Base-by-base conservation (phyloP, 2,113 vertebrate genomes). In the Guaruba guarouba region DNA sequence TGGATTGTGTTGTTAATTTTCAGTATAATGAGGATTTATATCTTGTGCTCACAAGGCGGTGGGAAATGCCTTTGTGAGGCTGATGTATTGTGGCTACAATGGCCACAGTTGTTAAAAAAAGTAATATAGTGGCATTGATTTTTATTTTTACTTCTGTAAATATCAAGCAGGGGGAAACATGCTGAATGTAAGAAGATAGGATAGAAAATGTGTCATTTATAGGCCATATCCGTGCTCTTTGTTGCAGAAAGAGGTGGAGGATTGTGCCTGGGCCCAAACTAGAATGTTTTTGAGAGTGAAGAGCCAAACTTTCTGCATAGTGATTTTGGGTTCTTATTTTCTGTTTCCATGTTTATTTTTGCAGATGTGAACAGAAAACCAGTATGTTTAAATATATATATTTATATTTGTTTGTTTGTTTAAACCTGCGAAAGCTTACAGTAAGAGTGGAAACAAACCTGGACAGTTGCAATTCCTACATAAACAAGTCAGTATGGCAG, bases 41-140 rank as follows among this genome's bases (percentile, higher is more conserved):
- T 55, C n/a, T 41, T 17, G 27, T 3, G 28, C 1, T 4, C 0
- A 1, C 25, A 17, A 28, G 31, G 24, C 0, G 0, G 19, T 68
- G 64, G 74, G 57, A 68, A 84, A 69, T 0, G 5, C 22, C 29
- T 76, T 89, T 2, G 10, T 0, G 3, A 61, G 7, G 43, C 54
- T 69, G 0, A 79, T 3, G 16, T 35, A 7, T 31, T 9, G 39
- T 33, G 64, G 23, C 59, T 91, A 15, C 18, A 55, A 8, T 29
- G 31, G 31, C 54, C 61, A 29, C 9, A 29, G 37, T 17, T 55
- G 24, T 4, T 52, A 12, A 24, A 83, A 73, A 75, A 43, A 48
- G 44, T 1, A 51, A 48, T 25, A 29, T 55, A 55, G 6, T 46
- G 28, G 28, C 33, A 25, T 4, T 81, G 28, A 39, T 76, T 76